phyloP scores from a whole-genome alignment of 2,797 vertebrate species.

The Heliangelus exortis region DNA sequence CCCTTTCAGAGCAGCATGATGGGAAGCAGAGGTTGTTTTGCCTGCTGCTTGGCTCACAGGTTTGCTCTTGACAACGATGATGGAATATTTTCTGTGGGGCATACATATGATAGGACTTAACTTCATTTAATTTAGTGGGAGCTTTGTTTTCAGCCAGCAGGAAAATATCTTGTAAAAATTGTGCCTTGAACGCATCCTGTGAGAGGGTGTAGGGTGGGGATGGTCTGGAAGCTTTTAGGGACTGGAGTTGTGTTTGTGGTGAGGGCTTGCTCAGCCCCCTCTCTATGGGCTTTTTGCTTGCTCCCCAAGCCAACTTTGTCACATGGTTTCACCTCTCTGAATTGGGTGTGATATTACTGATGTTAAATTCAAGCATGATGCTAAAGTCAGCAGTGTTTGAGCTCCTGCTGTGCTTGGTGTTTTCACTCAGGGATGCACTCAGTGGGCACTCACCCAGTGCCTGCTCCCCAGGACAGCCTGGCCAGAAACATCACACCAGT shows the following conservation, averaged over 20 bases:
- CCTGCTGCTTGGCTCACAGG: background rate
- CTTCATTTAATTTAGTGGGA: background rate
- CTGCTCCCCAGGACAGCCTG: fast-evolving
- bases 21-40: conserved; percentile 4
- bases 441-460: background rate
- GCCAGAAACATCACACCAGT: background rate
- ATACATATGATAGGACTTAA: background rate
- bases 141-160: conserved; percentile 18
- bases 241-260: background rate
- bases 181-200: background rate
- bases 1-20: fast-evolving
- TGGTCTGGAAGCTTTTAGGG: background rate
- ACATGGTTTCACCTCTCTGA: background rate
- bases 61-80: background rate
- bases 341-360: background rate
- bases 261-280: background rate
- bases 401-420: background rate
- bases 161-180: background rate
- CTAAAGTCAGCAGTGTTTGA: background rate
- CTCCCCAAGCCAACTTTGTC: background rate
- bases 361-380: fast-evolving
- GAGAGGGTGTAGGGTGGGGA: background rate
- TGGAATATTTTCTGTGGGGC: background rate
- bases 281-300: background rate
- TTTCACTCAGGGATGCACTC: background rate